Conservation (phyloP, 2,888 invertebrate species). For the Pyrochroa serraticornis region DNA sequence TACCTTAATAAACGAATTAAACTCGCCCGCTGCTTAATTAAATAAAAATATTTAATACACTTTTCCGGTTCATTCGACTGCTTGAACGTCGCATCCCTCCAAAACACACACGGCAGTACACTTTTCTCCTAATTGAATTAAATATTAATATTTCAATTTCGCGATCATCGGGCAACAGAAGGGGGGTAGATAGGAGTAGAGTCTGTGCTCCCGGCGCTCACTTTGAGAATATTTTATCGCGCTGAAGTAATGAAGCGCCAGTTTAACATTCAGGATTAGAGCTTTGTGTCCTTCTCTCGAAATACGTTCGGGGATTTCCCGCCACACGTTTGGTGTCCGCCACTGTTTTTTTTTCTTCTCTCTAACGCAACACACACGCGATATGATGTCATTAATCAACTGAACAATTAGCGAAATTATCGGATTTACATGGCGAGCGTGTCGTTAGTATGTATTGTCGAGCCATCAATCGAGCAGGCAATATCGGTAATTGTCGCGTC, state of each 20-base stretch:
- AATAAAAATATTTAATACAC: slow-evolving; percentile 22
- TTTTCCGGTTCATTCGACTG: slow-evolving; percentile 16
- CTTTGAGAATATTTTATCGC: slow-evolving; percentile 51
- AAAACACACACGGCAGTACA: slow-evolving; percentile 25
- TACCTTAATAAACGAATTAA: slow-evolving; percentile 14
- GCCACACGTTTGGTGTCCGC: too few species aligned
- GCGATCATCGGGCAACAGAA: slow-evolving; percentile 8
- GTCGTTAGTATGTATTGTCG: not conserved
- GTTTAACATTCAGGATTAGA: too few species aligned
- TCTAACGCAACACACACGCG: too few species aligned
- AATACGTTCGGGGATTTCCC: too few species aligned
- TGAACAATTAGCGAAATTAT: slow-evolving; percentile 13
- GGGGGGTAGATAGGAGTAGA: not conserved
- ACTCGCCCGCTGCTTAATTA: slow-evolving; percentile 15
- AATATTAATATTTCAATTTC: slow-evolving; percentile 54
- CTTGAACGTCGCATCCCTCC: slow-evolving; percentile 9
- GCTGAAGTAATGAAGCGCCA: slow-evolving; percentile 29
- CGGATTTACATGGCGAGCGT: slow-evolving; percentile 2
- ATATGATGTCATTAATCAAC: slow-evolving; percentile 12
- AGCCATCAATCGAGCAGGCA: slow-evolving; percentile 11
- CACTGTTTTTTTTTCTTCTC: too few species aligned
- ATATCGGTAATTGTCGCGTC: slow-evolving; percentile 10
- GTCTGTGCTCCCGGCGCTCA: slow-evolving; percentile 33
- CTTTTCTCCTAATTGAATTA: slow-evolving; percentile 52
- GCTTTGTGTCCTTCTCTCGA: too few species aligned